phyloP scores from a whole-genome alignment of 2,113 vertebrate species.

The Taxidea taxus region DNA sequence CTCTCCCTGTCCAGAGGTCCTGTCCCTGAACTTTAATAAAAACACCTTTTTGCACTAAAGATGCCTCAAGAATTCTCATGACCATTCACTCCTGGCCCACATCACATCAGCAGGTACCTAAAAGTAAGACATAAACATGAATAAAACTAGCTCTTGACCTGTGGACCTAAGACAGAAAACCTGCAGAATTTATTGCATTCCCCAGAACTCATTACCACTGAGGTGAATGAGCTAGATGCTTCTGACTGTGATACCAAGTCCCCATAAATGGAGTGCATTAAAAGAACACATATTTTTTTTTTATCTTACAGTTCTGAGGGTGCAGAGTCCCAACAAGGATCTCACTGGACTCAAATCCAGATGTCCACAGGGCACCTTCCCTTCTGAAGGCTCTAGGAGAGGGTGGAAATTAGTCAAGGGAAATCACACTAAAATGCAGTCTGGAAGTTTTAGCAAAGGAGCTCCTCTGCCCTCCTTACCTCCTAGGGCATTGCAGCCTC shows the following conservation, averaged over 20 bases:
- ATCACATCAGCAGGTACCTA: neutral
- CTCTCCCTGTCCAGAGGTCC: neutral
- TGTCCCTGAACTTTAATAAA: neutral
- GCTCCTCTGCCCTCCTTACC: neutral
- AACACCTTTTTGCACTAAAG: neutral
- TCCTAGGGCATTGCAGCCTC: no score
- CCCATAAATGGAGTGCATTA: neutral
- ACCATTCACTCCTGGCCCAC: neutral
- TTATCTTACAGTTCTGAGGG: neutral
- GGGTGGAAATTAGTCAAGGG: neutral
- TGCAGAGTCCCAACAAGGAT: neutral
- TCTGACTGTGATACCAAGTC: neutral
- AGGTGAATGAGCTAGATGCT: neutral
- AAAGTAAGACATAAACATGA: neutral
- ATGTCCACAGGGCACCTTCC: neutral
- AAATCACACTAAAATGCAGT: neutral
- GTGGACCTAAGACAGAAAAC: no score
- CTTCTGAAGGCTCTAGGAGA: neutral
- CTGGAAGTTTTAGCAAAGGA: neutral
- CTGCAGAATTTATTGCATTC: neutral
- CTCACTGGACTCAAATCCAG: neutral
- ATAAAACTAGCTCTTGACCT: neutral
- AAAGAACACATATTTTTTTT: neutral
- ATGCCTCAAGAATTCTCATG: neutral
- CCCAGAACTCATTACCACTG: no score